Evolutionary conservation across 2,113 vertebrate genomes (phyloP), one percentile per base, ranked within the genome.

Genomic region (Aleadryas rufinucha): DNA sequence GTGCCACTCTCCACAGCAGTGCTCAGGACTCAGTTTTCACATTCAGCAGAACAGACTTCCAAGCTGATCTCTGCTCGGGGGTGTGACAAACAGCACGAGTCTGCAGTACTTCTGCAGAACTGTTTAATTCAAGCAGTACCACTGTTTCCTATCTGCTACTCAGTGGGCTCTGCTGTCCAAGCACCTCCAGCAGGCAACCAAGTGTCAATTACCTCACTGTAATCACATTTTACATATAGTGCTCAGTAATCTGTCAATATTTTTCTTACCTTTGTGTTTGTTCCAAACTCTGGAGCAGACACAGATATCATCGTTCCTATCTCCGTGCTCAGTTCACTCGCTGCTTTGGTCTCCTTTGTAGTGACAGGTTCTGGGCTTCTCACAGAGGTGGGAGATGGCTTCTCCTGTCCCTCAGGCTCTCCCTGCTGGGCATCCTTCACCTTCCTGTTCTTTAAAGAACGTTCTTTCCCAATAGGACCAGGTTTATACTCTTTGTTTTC

Each of bases 401-500:
- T 99, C 82, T 99, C 99, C 95, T 98, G 98, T 47, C 98, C 98
- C 92, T 99, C 99, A 15, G 98, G 98, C 66, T 99, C 99, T 37
- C 98, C 98, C 90, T 98, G 99, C 27, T 99, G 99, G 57, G 98
- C 97, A 47, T 99, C 99, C 98, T 99, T 99, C 91, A 98, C 99
- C 97, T 99, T 99, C 72, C 99, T 98, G 97, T 99, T 99, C 98
- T 99, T 99, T 75, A 99, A 95, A 22, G 99, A 99, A 84, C 99
- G 99, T 33, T 99, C 99, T 90, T 99, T 99, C 82, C 99, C 99
- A 82, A 99, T 99, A 66, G 99, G 99, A 93, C 99, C 99, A 16
- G 99, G 99, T 93, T 99, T 99, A 96, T 99, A 99, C 87, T 99
- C 99, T 97, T 99, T 99, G 88, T 98, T 99, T 98, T 99, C 99